Evolutionary conservation across 2,888 invertebrate species (phyloP), one percentile per base, ranked within the genome.

Genomic region (Sympetrum striolatum): DNA sequence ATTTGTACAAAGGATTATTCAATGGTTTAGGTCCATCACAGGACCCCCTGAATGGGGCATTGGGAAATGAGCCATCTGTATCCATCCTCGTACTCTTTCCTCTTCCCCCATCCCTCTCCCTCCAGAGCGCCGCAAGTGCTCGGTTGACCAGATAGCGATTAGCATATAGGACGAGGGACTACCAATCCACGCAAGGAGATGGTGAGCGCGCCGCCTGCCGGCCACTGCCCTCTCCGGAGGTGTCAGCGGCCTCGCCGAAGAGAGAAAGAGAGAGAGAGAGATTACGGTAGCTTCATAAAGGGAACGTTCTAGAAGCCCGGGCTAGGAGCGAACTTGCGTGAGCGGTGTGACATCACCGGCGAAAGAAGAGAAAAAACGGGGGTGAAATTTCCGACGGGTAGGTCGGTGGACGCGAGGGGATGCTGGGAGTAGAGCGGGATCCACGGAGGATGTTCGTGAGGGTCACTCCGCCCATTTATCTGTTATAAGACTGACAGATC

Each of bases 71-170:
- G 6, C 73, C 31, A 31, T 14, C 15, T 4, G 73, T 31, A 73
- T 73, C 31, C 73, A 31, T 31, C 73, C 73, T 73, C 73, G 5
- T 31, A 6, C 90, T 90, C 60, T 73, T 48, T 58, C 35, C 44
- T 14, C 31, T 58, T 18, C 31, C 2, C 81, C 12, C n/a, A 2
- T 44, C 81, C 44, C 80, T 37, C 37, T 80, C 80, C 31, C 80
- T 31, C 80, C 6, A 37, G 18, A 31, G 35, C 53, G 18, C 35
- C 60, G 22, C 39, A n/a, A 86, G 60, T 60, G 37, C 86, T 86
- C 60, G 86, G 86, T 60, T 86, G 86, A 86, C 86, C 86, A 86
- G 86, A 86, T 86, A 60, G 60, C 86, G 86, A 86, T 86, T 86
- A 86, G 86, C 86, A 86, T 86, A 86, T 22, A 37, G 58, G 82